Evolutionary conservation across 2,113 vertebrate genomes (phyloP).

Genomic region (Neolamprologus brichardi): DNA sequence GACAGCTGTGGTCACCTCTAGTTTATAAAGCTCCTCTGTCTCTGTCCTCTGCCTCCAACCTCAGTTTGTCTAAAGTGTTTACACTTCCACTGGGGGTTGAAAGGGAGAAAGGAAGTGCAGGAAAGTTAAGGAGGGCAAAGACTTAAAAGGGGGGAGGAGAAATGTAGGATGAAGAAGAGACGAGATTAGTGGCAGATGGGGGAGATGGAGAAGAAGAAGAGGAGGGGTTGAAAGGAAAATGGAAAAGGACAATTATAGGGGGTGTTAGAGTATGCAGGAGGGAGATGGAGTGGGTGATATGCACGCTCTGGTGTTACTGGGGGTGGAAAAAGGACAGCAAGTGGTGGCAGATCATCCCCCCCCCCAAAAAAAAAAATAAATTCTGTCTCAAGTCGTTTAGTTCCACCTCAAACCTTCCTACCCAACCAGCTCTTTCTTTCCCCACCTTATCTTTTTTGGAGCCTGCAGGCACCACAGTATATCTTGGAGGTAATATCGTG

Average conservation of each 20-base stretch:
- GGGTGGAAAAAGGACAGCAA: constrained; percentile 12
- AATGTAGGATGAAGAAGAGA: not conserved
- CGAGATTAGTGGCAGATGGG: not conserved
- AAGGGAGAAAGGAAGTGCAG: not conserved
- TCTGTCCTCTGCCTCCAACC: not conserved
- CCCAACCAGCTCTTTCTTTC: not conserved
- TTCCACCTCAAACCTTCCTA: not conserved
- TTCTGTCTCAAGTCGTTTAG: not conserved
- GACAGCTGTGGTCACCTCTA: not conserved
- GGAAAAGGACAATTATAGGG: constrained; percentile 52
- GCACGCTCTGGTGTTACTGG: not conserved
- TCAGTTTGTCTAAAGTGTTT: constrained; percentile 48
- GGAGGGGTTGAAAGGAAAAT: constrained; percentile 35
- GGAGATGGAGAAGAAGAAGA: constrained; percentile 2
- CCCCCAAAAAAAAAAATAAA: not conserved
- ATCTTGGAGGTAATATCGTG: constrained; percentile 71
- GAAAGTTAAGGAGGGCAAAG: not conserved
- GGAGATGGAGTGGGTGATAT: constrained; percentile 27
- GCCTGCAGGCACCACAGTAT: constrained; percentile 68
- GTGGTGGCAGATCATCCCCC: not conserved
- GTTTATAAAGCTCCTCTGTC: constrained; percentile 9
- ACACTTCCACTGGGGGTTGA: constrained; percentile 23
- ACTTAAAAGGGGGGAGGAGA: not conserved
- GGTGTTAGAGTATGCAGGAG: constrained; percentile 28
- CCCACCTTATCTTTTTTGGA: constrained; percentile 52